These are phyloP conservation scores for Echiichthys vipera DNA, from an alignment of 2,797 vertebrate genomes.

Conservation along the genomic window DNA sequence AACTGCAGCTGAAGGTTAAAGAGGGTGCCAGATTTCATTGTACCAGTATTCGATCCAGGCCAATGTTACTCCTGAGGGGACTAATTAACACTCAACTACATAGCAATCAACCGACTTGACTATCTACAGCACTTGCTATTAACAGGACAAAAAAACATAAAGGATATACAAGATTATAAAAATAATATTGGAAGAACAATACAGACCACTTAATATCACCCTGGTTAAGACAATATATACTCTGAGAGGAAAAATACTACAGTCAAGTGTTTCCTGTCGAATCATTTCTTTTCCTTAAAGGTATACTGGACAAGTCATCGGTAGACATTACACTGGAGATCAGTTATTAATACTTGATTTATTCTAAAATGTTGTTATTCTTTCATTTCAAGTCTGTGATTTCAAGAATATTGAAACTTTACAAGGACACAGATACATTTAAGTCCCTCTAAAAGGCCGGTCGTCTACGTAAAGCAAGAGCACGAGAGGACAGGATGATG, in stretches of 20 bases:
- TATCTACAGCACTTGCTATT: not conserved
- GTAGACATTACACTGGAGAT: not conserved
- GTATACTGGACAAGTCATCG: not conserved
- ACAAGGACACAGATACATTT: too few species aligned
- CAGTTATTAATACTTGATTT: too few species aligned
- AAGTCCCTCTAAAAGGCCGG: too few species aligned
- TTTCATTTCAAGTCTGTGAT: too few species aligned
- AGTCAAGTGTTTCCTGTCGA: not conserved
- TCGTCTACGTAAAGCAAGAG: too few species aligned
- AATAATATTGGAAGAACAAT: not conserved
- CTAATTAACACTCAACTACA: not conserved
- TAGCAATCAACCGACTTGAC: not conserved
- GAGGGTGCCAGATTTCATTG: not conserved
- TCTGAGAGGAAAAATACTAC: too few species aligned
- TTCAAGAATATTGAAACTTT: too few species aligned
- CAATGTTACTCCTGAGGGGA: not conserved
- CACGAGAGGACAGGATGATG: too few species aligned
- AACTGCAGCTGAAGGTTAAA: not conserved
- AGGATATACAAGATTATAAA: not conserved
- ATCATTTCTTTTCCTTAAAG: not conserved
- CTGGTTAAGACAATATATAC: too few species aligned
- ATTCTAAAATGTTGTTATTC: too few species aligned
- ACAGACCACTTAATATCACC: not conserved
- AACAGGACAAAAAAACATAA: too few species aligned
- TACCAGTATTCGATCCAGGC: not conserved